Conservation (phyloP, 2,888 invertebrate genomes). For the Pyralis farinalis region DNA sequence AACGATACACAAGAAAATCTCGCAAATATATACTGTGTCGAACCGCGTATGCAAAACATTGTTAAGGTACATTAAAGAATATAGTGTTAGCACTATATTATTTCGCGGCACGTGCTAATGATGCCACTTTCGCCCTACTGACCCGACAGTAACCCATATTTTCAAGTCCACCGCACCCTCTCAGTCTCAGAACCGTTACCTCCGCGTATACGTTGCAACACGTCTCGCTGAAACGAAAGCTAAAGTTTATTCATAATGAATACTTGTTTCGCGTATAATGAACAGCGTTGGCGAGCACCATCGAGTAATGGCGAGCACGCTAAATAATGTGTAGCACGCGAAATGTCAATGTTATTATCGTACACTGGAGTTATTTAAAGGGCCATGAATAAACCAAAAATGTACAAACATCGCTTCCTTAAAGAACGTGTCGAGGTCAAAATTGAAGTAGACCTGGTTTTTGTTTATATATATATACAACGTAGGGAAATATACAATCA, state of each 20-base stretch:
- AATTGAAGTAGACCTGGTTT: too few relatives aligned
- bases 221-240: background rate
- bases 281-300: too few relatives aligned
- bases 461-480: too few relatives aligned
- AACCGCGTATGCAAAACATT: too few relatives aligned
- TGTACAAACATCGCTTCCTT: too few relatives aligned
- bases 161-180: constrained; percentile 10
- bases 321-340: background rate
- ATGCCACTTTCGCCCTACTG: constrained; percentile 25
- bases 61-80: too few relatives aligned
- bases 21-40: background rate
- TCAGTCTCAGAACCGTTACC: background rate
- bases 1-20: background rate
- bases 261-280: background rate
- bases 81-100: background rate
- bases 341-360: constrained; percentile 24
- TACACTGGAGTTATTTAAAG: constrained; percentile 23
- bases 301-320: constrained; percentile 13
- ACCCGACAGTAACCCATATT: constrained; percentile 33
- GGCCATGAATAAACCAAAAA: too few relatives aligned
- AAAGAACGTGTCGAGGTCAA: too few relatives aligned
- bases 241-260: too few relatives aligned
- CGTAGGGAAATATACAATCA: too few relatives aligned
- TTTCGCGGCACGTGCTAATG: constrained; percentile 1
- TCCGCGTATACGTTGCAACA: background rate